A percentile compares a stretch with the other conserved stretches of the same genome.
These are phyloP conservation scores for Pterostichus niger DNA, from an alignment of 2,888 invertebrate species.

Conservation along the genomic window DNA sequence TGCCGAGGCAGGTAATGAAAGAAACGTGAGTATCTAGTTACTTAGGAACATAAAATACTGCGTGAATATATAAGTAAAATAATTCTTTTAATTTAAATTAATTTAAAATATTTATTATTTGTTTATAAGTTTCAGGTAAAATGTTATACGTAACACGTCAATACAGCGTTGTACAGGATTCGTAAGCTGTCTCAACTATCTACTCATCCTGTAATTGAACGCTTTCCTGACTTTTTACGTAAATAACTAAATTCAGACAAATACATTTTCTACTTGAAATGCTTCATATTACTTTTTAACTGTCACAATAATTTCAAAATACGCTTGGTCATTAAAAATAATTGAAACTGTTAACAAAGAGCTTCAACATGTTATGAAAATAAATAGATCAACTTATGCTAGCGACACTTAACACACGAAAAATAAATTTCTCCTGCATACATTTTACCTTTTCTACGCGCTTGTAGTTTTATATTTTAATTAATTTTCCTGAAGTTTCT, in stretches of 20 bases:
- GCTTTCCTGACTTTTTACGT: too few species aligned
- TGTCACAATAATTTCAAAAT: conserved; percentile 25
- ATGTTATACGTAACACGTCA: too few species aligned
- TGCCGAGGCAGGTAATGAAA: too few species aligned
- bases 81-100: too few species aligned
- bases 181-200: too few species aligned
- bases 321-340: conserved; percentile 28
- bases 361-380: conserved; percentile 13
- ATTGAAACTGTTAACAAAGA: conserved; percentile 29
- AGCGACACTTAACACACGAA: conserved; percentile 6
- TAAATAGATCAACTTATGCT: conserved; percentile 28
- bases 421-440: conserved; percentile 3
- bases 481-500: conserved; percentile 22
- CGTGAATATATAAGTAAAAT: too few species aligned
- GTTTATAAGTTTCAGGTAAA: too few species aligned
- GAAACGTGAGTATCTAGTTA: too few species aligned
- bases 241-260: background rate
- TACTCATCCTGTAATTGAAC: too few species aligned
- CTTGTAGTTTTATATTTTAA: conserved; percentile 19
- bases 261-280: conserved; percentile 31
- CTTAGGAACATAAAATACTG: too few species aligned
- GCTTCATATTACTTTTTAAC: conserved; percentile 7
- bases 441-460: background rate
- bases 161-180: too few species aligned
- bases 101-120: too few species aligned